Conservation (phyloP, 2,888 invertebrate species). For the Chaetoderma sp. region DNA sequence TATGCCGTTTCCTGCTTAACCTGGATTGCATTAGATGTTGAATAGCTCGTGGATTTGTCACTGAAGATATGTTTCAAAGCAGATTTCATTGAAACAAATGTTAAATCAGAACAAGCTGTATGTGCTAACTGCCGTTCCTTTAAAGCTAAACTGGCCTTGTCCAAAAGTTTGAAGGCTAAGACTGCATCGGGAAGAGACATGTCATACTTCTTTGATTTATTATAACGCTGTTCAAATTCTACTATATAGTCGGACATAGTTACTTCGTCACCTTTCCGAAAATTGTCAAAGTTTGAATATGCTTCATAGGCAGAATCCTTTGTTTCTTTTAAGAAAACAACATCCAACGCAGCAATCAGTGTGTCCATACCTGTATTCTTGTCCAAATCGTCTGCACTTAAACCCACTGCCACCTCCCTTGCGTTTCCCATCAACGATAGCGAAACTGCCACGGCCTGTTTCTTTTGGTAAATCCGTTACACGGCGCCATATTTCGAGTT, state of each 20-base stretch:
- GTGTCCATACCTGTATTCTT: background rate
- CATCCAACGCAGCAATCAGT: background rate
- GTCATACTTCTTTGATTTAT: background rate
- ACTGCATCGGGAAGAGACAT: conserved; percentile 6
- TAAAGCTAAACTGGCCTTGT: background rate
- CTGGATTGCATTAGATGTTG: background rate
- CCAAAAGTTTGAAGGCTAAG: background rate
- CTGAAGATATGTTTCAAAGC: background rate
- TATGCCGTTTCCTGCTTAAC: background rate
- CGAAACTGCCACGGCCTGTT: conserved; percentile 10
- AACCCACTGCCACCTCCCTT: background rate
- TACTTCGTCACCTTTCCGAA: background rate
- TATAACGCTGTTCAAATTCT: conserved; percentile 1
- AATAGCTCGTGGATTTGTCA: background rate
- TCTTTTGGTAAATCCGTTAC: background rate
- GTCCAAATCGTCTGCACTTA: background rate
- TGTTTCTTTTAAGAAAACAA: background rate
- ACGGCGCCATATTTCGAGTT: background rate
- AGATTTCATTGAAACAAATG: background rate
- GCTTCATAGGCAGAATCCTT: background rate
- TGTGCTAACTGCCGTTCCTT: background rate
- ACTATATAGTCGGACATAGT: conserved; percentile 4
- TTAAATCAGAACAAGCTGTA: background rate
- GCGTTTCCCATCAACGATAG: background rate
- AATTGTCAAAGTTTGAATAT: background rate